These are phyloP conservation scores for Scophthalmus maximus DNA, from an alignment of 2,113 vertebrate species.

Conservation along the genomic window DNA sequence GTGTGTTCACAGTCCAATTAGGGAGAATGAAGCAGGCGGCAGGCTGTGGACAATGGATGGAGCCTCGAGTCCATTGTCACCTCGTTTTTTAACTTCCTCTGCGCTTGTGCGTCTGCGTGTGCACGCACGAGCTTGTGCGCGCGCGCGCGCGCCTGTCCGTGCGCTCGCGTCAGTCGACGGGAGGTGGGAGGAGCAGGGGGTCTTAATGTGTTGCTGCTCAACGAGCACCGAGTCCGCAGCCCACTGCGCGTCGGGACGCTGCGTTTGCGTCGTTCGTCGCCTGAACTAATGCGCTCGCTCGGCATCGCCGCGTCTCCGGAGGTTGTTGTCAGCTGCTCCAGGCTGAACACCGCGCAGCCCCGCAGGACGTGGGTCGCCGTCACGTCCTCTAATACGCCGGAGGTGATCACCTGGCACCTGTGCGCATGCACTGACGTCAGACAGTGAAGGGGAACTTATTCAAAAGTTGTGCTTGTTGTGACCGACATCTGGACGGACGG, in stretches of 20 bases:
- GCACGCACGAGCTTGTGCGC: background rate
- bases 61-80: slow-evolving; percentile 59
- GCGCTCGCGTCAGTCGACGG: slow-evolving; percentile 50
- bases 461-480: slow-evolving; percentile 31
- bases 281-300: slow-evolving; percentile 45
- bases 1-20: slow-evolving; percentile 47
- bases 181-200: slow-evolving; percentile 61
- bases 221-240: slow-evolving; percentile 54
- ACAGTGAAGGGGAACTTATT: slow-evolving; percentile 65
- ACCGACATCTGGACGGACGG: too few species aligned
- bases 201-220: slow-evolving; percentile 50
- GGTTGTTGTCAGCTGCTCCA: slow-evolving; percentile 53
- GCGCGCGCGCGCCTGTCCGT: background rate
- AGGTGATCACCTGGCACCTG: slow-evolving; percentile 69
- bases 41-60: slow-evolving; percentile 67
- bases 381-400: slow-evolving; percentile 11
- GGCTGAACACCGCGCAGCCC: slow-evolving; percentile 28
- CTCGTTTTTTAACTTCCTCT: slow-evolving; percentile 63
- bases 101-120: slow-evolving; percentile 40
- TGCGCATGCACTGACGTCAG: slow-evolving; percentile 73
- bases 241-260: slow-evolving; percentile 64
- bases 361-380: slow-evolving; percentile 36
- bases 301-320: slow-evolving; percentile 48
- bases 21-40: slow-evolving; percentile 50
- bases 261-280: slow-evolving; percentile 47